Conservation (phyloP, 2,797 vertebrate species). For the Numenius phaeopus region DNA sequence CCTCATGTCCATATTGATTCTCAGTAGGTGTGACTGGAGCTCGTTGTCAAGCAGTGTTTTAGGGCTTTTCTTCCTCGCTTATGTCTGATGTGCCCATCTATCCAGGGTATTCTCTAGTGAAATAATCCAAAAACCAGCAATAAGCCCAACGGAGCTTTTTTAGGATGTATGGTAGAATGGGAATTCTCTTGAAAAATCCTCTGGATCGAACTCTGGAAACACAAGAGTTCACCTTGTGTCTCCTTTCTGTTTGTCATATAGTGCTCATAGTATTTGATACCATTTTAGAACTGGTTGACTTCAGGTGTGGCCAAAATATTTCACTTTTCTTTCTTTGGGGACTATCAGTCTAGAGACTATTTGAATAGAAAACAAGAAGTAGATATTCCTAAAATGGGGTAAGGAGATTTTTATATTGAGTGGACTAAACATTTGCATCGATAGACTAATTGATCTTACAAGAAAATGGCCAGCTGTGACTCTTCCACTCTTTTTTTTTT, state of each 20-base stretch:
- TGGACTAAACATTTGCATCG: conserved; percentile 40
- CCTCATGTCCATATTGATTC: background rate
- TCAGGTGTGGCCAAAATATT: background rate
- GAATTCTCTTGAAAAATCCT: conserved; percentile 13
- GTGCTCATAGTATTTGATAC: background rate
- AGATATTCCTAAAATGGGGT: background rate
- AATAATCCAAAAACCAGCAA: conserved; percentile 48
- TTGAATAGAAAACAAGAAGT: conserved; percentile 9
- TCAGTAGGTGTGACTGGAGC: conserved; percentile 47
- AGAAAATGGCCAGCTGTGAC: conserved; percentile 52
- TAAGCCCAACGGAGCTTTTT: conserved; percentile 42
- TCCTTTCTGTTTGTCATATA: background rate
- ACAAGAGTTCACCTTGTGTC: background rate
- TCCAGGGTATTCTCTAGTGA: conserved; percentile 43
- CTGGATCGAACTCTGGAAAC: background rate
- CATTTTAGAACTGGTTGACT: background rate
- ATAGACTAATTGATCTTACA: conserved; percentile 56
- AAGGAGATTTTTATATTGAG: background rate
- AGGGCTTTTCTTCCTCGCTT: background rate
- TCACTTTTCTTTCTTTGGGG: background rate
- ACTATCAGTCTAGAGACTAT: background rate
- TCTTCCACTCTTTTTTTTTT: background rate
- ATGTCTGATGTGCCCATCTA: background rate
- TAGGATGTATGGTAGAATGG: background rate
- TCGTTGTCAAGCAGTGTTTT: conserved; percentile 38